Percentiles rank a stretch among this genome's conserved stretches.
These are phyloP conservation scores for Scrobipalpa costella DNA, from an alignment of 2,888 invertebrate species.

Conservation along the genomic window DNA sequence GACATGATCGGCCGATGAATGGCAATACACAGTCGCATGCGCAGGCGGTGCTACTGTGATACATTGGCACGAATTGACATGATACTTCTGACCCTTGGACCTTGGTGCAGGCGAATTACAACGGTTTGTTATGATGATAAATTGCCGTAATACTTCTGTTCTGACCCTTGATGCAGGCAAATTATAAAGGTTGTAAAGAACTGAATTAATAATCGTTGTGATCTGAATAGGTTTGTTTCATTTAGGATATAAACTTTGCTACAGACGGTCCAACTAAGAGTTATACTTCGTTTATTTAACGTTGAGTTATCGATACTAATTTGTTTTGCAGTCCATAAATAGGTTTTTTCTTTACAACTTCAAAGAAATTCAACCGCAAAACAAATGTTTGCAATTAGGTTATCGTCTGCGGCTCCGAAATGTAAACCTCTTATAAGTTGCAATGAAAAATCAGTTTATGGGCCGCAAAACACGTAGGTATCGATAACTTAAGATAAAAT, in stretches of 20 bases:
- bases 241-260: not conserved
- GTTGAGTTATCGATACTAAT: too few species aligned
- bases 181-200: not conserved
- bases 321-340: too few species aligned
- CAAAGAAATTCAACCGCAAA: too few species aligned
- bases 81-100: not conserved
- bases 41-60: not conserved
- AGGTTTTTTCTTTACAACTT: too few species aligned
- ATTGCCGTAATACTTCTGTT: not conserved
- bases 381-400: too few species aligned
- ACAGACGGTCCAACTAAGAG: not conserved
- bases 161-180: conserved; percentile 4
- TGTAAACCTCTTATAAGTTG: too few species aligned
- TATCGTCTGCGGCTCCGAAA: too few species aligned
- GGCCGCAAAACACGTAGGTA: too few species aligned
- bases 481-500: too few species aligned
- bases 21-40: conserved; percentile 35
- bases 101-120: conserved; percentile 8
- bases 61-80: not conserved
- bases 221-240: not conserved
- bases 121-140: not conserved
- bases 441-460: too few species aligned
- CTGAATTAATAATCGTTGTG: not conserved
- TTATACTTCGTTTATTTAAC: too few species aligned
- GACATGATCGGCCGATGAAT: conserved; percentile 48